A percentile compares a stretch with the other conserved stretches of the same genome.
phyloP scores from a whole-genome alignment of 2,113 vertebrate genomes.

The Tautogolabrus adspersus region DNA sequence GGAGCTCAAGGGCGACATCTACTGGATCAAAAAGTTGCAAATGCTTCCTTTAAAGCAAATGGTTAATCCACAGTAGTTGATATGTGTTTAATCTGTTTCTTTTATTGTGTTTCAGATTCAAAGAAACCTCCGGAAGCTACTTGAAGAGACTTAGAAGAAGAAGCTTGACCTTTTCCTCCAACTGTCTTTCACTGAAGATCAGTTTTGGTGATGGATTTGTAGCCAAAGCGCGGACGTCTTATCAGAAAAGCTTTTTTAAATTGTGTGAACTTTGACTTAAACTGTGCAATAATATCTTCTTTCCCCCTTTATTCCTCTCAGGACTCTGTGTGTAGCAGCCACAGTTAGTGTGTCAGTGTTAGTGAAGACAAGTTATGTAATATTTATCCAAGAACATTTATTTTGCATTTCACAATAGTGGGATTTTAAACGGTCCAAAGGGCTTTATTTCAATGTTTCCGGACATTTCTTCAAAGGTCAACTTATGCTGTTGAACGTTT shows the following conservation, averaged over 20 bases:
- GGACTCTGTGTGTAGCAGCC: slow-evolving; percentile 40
- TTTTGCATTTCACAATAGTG: slow-evolving; percentile 38
- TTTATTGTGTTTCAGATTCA: slow-evolving; percentile 65
- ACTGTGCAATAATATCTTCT: slow-evolving; percentile 75
- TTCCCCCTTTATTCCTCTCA: slow-evolving; percentile 61
- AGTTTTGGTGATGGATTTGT: slow-evolving; percentile 9
- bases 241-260: slow-evolving; percentile 20
- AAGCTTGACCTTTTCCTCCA: slow-evolving; percentile 15
- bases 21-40: no score
- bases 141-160: slow-evolving; percentile 73
- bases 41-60: no score
- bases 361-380: slow-evolving; percentile 23
- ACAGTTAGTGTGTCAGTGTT: slow-evolving; percentile 24
- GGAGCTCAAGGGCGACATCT: no score
- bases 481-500: slow-evolving; percentile 28
- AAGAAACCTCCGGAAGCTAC: slow-evolving; percentile 75
- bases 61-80: not conserved
- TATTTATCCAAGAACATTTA: slow-evolving; percentile 52
- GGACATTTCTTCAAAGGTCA: slow-evolving; percentile 67
- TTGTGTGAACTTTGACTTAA: slow-evolving; percentile 34
- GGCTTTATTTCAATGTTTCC: slow-evolving; percentile 48
- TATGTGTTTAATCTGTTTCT: not conserved
- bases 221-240: slow-evolving; percentile 36
- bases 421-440: slow-evolving; percentile 52
- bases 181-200: slow-evolving; percentile 25